These are phyloP conservation scores for Salminus brasiliensis DNA, from an alignment of 2,113 vertebrate species.

Conservation along the genomic window DNA sequence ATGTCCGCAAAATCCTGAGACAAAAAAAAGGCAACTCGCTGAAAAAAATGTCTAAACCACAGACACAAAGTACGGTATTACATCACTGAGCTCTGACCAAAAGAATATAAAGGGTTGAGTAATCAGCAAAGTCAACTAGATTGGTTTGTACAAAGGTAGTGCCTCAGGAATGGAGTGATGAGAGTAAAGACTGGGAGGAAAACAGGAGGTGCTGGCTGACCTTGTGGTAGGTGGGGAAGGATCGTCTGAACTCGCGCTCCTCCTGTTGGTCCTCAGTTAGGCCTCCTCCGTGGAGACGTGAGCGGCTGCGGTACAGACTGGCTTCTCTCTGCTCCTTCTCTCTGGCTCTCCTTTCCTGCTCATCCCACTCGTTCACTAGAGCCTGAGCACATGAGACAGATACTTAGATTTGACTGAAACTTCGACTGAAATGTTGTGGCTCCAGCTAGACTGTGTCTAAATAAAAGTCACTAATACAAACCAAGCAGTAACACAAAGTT, in stretches of 20 bases:
- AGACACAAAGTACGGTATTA: no score
- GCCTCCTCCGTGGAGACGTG: constrained; percentile 75
- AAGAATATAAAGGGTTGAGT: no score
- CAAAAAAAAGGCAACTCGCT: neutral
- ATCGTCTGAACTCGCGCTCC: constrained; percentile 84
- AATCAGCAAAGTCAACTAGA: no score
- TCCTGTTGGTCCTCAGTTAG: constrained; percentile 87
- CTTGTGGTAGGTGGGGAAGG: constrained; percentile 87
- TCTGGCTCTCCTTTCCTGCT: constrained; percentile 81
- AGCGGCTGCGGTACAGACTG: constrained; percentile 85
- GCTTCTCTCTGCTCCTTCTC: constrained; percentile 80
- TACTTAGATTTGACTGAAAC: no score
- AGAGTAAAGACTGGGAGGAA: no score
- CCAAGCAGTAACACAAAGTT: no score
- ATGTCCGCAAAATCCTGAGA: constrained; percentile 93
- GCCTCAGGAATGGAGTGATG: no score
- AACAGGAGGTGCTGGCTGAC: constrained; percentile 58
- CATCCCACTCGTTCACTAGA: constrained; percentile 91
- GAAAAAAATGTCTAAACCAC: neutral
- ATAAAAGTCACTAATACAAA: no score
- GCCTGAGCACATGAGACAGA: constrained; percentile 57
- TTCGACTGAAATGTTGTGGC: no score
- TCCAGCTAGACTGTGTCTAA: no score
- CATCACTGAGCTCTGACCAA: no score
- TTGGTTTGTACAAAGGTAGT: neutral